These are phyloP conservation scores for Diabrotica undecimpunctata DNA, from an alignment of 1,140 invertebrate genomes.

Conservation along the genomic window DNA sequence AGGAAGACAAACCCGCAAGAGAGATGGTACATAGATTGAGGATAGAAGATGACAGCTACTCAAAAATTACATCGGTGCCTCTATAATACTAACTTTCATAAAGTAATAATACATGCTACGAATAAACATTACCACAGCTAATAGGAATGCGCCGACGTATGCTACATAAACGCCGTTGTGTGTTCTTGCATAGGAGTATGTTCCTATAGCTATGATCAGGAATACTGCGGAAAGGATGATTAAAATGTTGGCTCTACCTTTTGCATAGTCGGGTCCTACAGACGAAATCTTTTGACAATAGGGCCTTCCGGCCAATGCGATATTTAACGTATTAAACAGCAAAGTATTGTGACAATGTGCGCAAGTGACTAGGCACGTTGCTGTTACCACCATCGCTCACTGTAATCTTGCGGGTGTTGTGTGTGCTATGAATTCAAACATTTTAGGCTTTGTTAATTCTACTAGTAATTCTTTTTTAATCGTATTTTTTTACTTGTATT, in stretches of 20 bases:
- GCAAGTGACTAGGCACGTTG: too few species aligned
- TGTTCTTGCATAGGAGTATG: conserved; percentile 54
- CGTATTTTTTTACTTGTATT: too few species aligned
- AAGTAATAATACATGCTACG: conserved; percentile 84
- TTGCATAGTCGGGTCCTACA: conserved; percentile 80
- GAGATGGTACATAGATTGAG: too few species aligned
- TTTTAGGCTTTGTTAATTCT: too few species aligned
- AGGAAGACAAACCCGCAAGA: too few species aligned
- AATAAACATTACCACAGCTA: conserved; percentile 68
- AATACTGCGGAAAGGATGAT: conserved; percentile 72
- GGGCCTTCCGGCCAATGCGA: conserved; percentile 91
- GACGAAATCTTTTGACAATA: conserved; percentile 93
- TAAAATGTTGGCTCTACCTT: conserved; percentile 74
- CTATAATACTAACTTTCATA: conserved; percentile 85
- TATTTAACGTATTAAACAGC: conserved; percentile 92
- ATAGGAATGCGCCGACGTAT: conserved; percentile 76
- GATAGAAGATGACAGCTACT: too few species aligned
- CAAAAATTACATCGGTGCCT: conserved; percentile 68
- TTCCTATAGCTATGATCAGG: conserved; percentile 69
- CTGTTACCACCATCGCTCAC: too few species aligned
- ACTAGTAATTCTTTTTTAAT: too few species aligned
- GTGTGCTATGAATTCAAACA: too few species aligned
- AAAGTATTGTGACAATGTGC: too few species aligned
- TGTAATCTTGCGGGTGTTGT: too few species aligned
- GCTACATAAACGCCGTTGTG: conserved; percentile 78